These are phyloP conservation scores for Actinia tenebrosa DNA, from an alignment of 64 coral and sea anemone genomes.

Conservation along the genomic window DNA sequence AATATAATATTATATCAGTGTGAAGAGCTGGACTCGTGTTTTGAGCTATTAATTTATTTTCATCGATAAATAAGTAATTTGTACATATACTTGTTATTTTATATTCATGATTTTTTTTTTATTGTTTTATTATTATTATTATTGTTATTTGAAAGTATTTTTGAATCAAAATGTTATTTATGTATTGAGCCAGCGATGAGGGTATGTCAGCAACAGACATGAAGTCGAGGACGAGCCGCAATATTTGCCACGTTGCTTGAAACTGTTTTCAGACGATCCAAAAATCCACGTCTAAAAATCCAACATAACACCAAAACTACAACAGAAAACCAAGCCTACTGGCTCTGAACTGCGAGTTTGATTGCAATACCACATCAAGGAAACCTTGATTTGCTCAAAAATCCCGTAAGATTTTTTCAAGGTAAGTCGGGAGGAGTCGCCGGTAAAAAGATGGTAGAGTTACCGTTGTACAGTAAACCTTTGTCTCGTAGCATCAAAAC, in stretches of 20 bases:
- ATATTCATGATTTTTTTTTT: too few relatives aligned
- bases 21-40: too few relatives aligned
- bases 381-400: neutral
- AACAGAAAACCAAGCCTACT: neutral
- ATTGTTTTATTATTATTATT: too few relatives aligned
- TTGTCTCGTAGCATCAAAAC: neutral
- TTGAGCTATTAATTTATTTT: too few relatives aligned
- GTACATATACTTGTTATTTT: too few relatives aligned
- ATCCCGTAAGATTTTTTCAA: neutral
- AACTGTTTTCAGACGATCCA: neutral
- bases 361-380: neutral
- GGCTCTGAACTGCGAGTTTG: neutral
- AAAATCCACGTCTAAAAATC: constrained; percentile 17
- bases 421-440: neutral
- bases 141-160: neutral
- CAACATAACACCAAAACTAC: neutral
- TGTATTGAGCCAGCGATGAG: neutral
- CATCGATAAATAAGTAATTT: too few relatives aligned
- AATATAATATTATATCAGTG: too few relatives aligned
- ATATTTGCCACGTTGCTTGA: constrained; percentile 25
- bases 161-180: neutral
- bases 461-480: neutral
- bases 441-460: neutral
- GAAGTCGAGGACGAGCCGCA: constrained; percentile 7
- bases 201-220: neutral